phyloP scores from a whole-genome alignment of 2,113 vertebrate species.

The Melanostigma gelatinosum region DNA sequence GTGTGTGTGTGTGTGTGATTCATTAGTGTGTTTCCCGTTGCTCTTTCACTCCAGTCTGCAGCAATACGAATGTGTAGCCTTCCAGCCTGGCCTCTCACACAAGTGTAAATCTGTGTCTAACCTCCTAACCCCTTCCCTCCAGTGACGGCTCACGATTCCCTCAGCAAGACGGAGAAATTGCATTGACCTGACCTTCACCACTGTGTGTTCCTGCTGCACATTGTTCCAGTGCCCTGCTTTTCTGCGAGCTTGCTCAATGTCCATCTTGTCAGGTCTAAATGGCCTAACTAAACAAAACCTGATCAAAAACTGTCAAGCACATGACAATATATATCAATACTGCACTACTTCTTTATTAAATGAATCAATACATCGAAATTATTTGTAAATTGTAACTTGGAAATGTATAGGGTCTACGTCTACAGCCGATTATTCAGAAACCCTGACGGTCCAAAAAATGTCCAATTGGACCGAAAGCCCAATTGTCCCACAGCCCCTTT shows the following conservation, averaged over 20 bases:
- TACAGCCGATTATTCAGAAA: no score
- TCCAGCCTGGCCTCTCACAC: conserved; percentile 11
- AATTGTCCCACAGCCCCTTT: no score
- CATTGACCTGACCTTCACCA: conserved; percentile 43
- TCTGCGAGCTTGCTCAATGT: no score
- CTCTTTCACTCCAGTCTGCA: conserved; percentile 3
- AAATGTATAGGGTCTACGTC: no score
- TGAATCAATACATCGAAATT: no score
- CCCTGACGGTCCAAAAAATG: no score
- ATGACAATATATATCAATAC: background rate
- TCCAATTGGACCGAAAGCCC: no score
- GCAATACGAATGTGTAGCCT: conserved; percentile 16
- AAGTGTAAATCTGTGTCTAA: conserved; percentile 36
- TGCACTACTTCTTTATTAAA: no score
- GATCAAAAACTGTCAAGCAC: background rate
- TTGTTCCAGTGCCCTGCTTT: no score
- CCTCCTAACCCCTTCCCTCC: conserved; percentile 6
- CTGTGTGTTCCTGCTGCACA: background rate
- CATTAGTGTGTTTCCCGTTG: conserved; percentile 13
- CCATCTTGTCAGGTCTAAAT: no score
- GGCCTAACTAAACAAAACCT: no score
- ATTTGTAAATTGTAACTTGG: no score
- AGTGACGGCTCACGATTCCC: conserved; percentile 18
- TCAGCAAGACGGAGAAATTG: conserved; percentile 20
- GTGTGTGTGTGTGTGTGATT: background rate